Base-by-base conservation (phyloP, 1,140 invertebrate genomes). In the Sitobion miscanthi region DNA sequence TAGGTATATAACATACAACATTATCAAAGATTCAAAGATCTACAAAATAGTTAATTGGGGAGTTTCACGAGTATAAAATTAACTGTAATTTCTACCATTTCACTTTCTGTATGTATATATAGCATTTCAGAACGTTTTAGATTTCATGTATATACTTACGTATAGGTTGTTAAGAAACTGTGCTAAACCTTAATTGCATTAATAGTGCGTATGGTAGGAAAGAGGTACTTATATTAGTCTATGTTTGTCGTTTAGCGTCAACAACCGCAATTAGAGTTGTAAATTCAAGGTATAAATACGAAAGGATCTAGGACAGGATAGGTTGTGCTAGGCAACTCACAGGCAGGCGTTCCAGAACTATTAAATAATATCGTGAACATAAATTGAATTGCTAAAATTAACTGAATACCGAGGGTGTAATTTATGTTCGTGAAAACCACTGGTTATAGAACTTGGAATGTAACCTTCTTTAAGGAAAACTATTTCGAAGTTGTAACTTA, bases 301-400 rank as follows among this genome's bases (percentile, higher is more conserved):
- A 83, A 45, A 83, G 14, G n/a, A 42, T n/a, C 45, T 83, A 62
- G 42, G 47, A 83, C 11, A 49, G 30, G n/a, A 23, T 23, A 25
- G 20, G 52, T 21, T 35, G 4, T 38, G 42, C 14, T 20, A 23
- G 17, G 25, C 20, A 47, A 38, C 69, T 83, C 45, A 1, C 69
- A 54, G 42, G n/a, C 69, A 47, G 42, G n/a, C 91, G 62, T 77
- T 49, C 17, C n/a, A 23, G 11, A 92, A 92, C 47, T 52, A 38
- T 83, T 92, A 92, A 92, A 92, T 82, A 92, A 92, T 92, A 92
- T 92, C 91, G 69, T 9, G 47, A 92, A 82, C 91, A 85, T 92
- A 92, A 92, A 92, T 92, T 92, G 91, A 92, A 92, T 92, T 83
- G 30, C 30, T 92, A 92, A 92, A 82, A 82, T 92, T 92, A 92